phyloP scores from a whole-genome alignment of 2,888 invertebrate genomes.

The Glomeris marginata region DNA sequence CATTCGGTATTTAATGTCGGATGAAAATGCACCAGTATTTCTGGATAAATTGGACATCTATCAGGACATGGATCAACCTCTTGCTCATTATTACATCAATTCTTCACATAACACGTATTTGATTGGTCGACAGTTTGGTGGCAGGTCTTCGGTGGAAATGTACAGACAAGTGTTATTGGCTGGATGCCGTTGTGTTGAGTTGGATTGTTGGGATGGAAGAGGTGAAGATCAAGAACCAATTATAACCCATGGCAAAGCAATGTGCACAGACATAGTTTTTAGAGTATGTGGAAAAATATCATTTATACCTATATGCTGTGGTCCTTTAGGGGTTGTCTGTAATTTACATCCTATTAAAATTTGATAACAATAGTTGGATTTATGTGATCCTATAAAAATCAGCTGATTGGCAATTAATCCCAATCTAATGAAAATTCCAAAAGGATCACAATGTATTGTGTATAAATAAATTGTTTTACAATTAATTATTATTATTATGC shows the following conservation, averaged over 20 bases:
- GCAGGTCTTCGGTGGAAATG: conserved; percentile 94
- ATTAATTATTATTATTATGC: neutral
- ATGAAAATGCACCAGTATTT: conserved; percentile 99
- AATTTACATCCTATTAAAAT: too few relatives aligned
- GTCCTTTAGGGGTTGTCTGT: neutral
- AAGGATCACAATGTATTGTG: too few relatives aligned
- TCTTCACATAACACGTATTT: conserved; percentile 94
- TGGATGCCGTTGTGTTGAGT: conserved; percentile 93
- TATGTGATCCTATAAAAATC: neutral
- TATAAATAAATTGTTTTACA: too few relatives aligned
- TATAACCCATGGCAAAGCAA: conserved; percentile 98
- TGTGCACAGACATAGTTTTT: conserved; percentile 98
- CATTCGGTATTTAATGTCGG: conserved; percentile 97
- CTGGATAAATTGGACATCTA: conserved; percentile 93
- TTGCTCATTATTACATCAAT: conserved; percentile 98
- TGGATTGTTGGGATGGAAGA: conserved; percentile 98
- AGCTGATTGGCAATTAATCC: neutral
- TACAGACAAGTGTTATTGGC: conserved; percentile 92
- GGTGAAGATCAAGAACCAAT: conserved; percentile 98
- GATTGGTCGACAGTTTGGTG: conserved; percentile 91
- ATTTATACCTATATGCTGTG: neutral
- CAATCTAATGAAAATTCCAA: neutral
- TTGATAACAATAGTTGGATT: neutral
- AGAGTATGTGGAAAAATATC: conserved; percentile 40
- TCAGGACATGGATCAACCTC: conserved; percentile 93